These are phyloP conservation scores for Coilia nasus DNA, from an alignment of 2,797 vertebrate genomes.

Conservation along the genomic window DNA sequence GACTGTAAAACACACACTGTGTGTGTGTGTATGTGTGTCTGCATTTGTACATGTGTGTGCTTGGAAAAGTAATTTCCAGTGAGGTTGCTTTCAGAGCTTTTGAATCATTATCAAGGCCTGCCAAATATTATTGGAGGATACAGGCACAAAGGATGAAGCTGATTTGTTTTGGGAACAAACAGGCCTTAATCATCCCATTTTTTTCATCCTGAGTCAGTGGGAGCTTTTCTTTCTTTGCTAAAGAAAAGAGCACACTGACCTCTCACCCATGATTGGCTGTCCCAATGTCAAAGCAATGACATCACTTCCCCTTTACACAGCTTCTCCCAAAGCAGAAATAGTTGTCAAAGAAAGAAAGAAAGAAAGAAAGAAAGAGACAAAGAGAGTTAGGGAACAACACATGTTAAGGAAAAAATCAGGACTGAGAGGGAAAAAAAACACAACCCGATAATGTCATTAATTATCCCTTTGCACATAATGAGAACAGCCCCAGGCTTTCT, in stretches of 20 bases:
- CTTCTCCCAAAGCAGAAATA: constrained; percentile 52
- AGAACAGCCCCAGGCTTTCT: constrained; percentile 62
- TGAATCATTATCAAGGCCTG: constrained; percentile 11
- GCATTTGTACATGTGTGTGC: no score
- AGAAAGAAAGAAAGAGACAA: constrained; percentile 23
- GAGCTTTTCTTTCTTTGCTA: constrained; percentile 36
- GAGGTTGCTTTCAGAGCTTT: not conserved
- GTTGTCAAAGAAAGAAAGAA: constrained; percentile 32
- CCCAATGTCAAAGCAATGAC: constrained; percentile 57
- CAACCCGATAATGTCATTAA: constrained; percentile 74
- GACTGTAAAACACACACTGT: not conserved
- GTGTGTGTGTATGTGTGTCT: not conserved
- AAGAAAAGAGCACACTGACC: constrained; percentile 56
- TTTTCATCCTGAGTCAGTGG: constrained; percentile 16
- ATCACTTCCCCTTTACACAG: constrained; percentile 70
- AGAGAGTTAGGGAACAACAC: not conserved
- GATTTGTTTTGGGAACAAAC: not conserved
- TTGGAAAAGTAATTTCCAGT: constrained; percentile 17
- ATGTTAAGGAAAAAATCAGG: not conserved
- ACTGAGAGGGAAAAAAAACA: constrained; percentile 28
- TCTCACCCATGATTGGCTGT: constrained; percentile 50
- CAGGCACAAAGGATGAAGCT: constrained; percentile 12
- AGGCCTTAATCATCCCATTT: not conserved
- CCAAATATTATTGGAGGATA: constrained; percentile 7
- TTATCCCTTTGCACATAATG: constrained; percentile 71